Conservation (phyloP, 2,888 invertebrate genomes). For the Phyllotreta cruciferae region DNA sequence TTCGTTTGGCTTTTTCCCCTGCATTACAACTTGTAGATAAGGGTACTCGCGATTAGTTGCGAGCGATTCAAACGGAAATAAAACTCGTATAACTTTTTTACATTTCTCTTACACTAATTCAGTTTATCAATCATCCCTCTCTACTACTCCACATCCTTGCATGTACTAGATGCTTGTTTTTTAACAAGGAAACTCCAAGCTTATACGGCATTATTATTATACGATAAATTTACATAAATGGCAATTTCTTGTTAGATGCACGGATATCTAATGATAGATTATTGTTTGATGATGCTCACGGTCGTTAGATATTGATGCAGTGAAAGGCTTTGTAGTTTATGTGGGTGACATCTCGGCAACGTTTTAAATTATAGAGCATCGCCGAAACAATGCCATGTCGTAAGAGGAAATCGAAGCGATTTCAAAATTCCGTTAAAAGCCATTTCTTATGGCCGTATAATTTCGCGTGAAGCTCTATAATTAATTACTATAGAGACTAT, state of each 20-base stretch:
- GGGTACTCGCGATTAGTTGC: constrained; percentile 7
- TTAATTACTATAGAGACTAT: too few relatives aligned
- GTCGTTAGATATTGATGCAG: constrained; percentile 16
- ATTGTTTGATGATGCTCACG: constrained; percentile 25
- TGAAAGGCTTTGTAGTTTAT: constrained; percentile 23
- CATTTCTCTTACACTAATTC: too few relatives aligned
- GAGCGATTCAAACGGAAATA: neutral
- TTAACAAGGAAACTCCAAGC: too few relatives aligned
- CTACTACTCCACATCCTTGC: too few relatives aligned
- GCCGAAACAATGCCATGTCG: constrained; percentile 16
- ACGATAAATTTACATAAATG: constrained; percentile 1
- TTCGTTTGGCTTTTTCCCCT: constrained; percentile 5
- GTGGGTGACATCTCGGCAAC: constrained; percentile 25
- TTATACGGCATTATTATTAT: too few relatives aligned
- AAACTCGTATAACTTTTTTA: too few relatives aligned
- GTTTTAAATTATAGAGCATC: constrained; percentile 27
- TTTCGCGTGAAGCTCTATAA: too few relatives aligned
- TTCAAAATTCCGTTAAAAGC: too few relatives aligned
- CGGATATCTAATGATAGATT: constrained; percentile 15
- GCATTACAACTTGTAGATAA: constrained; percentile 12
- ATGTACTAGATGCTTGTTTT: too few relatives aligned
- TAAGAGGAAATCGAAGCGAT: too few relatives aligned
- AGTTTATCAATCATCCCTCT: too few relatives aligned
- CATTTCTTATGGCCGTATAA: too few relatives aligned
- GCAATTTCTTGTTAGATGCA: constrained; percentile 11